Percentiles rank a stretch among this genome's conserved stretches.
Conservation (phyloP, 2,113 vertebrate species). For the Ptychochromis oligacanthus region DNA sequence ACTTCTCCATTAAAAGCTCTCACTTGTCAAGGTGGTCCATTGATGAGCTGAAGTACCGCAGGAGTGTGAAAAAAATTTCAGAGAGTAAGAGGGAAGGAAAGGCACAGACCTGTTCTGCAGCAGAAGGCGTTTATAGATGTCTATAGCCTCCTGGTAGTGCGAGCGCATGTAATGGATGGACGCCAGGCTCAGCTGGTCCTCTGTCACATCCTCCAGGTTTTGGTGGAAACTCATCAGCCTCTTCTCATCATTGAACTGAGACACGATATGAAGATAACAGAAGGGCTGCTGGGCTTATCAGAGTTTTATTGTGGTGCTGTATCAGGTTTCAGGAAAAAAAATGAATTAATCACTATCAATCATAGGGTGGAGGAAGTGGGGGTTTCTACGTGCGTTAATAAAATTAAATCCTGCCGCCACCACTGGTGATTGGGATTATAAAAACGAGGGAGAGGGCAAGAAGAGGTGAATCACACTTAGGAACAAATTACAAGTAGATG, state of each 20-base stretch:
- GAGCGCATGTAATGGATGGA: conserved; percentile 99
- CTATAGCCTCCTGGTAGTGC: conserved; percentile 98
- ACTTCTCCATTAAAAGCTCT: neutral
- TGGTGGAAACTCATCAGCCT: conserved; percentile 96
- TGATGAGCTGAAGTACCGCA: neutral
- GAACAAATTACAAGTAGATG: neutral
- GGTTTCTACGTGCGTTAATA: too few relatives aligned
- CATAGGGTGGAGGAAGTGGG: too few relatives aligned
- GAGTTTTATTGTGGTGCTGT: too few relatives aligned
- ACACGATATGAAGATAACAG: neutral
- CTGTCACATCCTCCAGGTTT: conserved; percentile 94
- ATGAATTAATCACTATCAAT: too few relatives aligned
- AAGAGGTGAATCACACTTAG: neutral
- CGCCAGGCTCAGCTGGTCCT: conserved; percentile 97
- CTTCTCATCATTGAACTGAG: conserved; percentile 95
- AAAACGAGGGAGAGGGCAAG: neutral
- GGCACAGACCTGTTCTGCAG: conserved; percentile 88
- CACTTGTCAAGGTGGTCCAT: conserved; percentile 3
- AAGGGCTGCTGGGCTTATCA: too few relatives aligned
- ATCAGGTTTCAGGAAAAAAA: too few relatives aligned
- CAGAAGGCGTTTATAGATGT: conserved; percentile 96
- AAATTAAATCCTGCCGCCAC: too few relatives aligned
- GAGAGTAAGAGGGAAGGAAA: neutral
- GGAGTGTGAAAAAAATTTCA: conserved; percentile 5
- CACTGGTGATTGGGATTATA: neutral